A percentile compares a stretch with the other conserved stretches of the same genome.
These are phyloP conservation scores for Catharus minimus DNA, from an alignment of 2,113 vertebrate species.

Conservation along the genomic window DNA sequence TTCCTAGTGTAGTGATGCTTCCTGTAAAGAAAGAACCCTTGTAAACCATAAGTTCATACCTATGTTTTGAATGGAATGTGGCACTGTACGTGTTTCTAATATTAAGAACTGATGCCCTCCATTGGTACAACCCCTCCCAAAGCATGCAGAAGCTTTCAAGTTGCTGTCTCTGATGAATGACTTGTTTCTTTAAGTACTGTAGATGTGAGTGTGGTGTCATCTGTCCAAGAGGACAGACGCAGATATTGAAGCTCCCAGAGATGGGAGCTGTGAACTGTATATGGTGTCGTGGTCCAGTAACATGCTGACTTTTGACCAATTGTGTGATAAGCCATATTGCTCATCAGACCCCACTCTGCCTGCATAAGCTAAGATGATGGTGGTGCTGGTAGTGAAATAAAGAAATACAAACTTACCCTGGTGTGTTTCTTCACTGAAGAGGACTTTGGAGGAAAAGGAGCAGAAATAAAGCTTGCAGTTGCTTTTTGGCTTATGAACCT, in stretches of 20 bases:
- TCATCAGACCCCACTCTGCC: fast-evolving
- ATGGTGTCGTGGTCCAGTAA: neutral
- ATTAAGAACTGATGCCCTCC: neutral
- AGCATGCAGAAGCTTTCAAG: neutral
- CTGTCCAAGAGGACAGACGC: too few species aligned
- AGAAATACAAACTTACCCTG: neutral
- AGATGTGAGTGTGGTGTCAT: fast-evolving
- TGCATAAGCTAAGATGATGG: neutral
- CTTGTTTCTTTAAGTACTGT: neutral
- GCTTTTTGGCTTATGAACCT: constrained; percentile 4
- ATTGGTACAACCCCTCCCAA: neutral
- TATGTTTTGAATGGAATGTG: neutral
- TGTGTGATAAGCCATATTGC: neutral
- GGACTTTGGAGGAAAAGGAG: neutral
- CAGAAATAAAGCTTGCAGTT: neutral
- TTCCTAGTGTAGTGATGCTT: neutral
- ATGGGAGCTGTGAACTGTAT: neutral
- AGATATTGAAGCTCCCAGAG: neutral
- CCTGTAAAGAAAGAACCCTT: neutral
- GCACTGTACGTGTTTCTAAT: fast-evolving
- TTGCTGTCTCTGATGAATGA: neutral
- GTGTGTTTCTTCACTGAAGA: neutral
- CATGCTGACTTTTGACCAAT: fast-evolving
- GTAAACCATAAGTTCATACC: fast-evolving
- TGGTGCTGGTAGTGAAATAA: neutral